phyloP scores from a whole-genome alignment of 1,140 invertebrate species.

The Plectrocnemia conspersa region DNA sequence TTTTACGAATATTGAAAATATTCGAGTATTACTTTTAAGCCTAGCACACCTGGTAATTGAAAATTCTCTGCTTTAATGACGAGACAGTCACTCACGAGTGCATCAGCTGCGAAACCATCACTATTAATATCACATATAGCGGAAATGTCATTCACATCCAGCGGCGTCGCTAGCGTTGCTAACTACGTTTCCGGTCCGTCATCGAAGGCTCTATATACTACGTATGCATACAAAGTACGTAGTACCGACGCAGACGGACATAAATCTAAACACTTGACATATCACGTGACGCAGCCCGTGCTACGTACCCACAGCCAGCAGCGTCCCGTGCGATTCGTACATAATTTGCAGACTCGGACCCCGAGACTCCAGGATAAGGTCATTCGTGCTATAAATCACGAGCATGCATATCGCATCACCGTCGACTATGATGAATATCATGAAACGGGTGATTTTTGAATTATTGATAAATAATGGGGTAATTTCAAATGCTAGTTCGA shows the following conservation, averaged over 20 bases:
- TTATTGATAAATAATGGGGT: no score
- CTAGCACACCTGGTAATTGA: no score
- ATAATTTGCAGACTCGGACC: constrained; percentile 30
- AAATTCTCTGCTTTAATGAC: background rate
- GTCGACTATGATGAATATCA: no score
- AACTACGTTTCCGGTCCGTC: constrained; percentile 24
- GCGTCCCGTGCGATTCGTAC: constrained; percentile 21
- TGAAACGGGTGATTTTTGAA: no score
- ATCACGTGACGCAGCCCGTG: constrained; percentile 25
- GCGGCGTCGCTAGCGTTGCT: constrained; percentile 10
- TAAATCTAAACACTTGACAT: constrained; percentile 33
- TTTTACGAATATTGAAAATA: no score
- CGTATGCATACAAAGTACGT: background rate
- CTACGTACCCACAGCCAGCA: background rate
- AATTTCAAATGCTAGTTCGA: no score
- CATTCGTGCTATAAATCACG: constrained; percentile 18
- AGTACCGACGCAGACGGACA: constrained; percentile 20
- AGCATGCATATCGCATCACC: constrained; percentile 16
- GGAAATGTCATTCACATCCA: constrained; percentile 24
- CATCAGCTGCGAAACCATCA: background rate
- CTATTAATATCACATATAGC: constrained; percentile 25
- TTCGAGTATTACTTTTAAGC: no score
- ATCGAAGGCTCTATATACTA: constrained; percentile 8
- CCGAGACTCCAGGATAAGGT: constrained; percentile 20
- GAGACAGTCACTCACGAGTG: background rate